phyloP scores from a whole-genome alignment of 2,888 invertebrate genomes.

The Drosophila nr. fundita region DNA sequence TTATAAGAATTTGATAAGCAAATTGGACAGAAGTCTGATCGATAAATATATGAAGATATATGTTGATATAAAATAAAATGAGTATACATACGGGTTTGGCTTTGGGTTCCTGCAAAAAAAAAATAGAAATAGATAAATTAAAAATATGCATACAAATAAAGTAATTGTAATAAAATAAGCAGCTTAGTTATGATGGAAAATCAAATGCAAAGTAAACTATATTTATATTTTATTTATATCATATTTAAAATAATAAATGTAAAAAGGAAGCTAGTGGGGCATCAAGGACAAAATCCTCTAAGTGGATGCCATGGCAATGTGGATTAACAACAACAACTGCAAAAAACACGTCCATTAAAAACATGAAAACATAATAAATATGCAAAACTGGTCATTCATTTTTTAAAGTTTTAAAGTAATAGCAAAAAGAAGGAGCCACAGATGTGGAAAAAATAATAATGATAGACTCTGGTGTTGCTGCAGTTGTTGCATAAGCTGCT shows the following conservation, averaged over 20 bases:
- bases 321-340: constrained; percentile 4
- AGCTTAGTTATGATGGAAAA: background rate
- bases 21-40: constrained; percentile 1
- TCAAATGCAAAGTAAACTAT: background rate
- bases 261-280: background rate
- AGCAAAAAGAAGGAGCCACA: constrained; percentile 8
- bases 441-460: background rate
- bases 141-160: constrained; percentile 31
- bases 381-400: constrained; percentile 34
- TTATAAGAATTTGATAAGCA: constrained; percentile 10
- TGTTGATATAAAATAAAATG: constrained; percentile 31
- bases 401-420: constrained; percentile 47
- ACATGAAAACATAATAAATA: background rate
- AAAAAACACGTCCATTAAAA: constrained; percentile 17
- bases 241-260: background rate
- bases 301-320: constrained; percentile 62
- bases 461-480: constrained; percentile 4
- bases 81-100: constrained; percentile 81
- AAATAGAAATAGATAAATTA: constrained; percentile 45
- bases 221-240: background rate
- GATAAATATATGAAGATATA: constrained; percentile 7
- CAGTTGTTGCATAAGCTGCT: constrained; percentile 61
- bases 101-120: constrained; percentile 81
- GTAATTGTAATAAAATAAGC: constrained; percentile 1
- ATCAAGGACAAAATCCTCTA: constrained; percentile 39